Evolutionary conservation across 2,888 invertebrate species (phyloP).

Genomic region (Latheticus oryzae): DNA sequence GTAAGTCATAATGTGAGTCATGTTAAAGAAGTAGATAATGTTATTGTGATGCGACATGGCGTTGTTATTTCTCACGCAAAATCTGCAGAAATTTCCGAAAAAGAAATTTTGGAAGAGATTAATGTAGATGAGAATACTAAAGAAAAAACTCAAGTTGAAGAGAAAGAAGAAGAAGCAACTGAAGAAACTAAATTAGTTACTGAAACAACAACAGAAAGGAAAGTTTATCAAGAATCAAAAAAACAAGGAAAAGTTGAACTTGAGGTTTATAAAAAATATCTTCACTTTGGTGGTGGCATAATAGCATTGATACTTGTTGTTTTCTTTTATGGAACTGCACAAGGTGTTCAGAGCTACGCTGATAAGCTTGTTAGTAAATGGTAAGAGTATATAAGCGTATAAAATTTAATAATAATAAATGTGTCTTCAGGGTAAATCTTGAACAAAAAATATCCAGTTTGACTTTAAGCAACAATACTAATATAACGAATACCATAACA

Average conservation of each 20-base stretch:
- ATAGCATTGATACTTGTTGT: conserved; percentile 31
- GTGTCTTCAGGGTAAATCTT: conserved; percentile 25
- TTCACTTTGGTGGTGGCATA: conserved; percentile 44
- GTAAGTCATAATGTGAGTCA: conserved; percentile 61
- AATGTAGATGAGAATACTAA: conserved; percentile 52
- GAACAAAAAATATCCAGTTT: conserved; percentile 28
- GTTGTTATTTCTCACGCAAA: conserved; percentile 33
- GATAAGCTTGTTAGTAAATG: conserved; percentile 43
- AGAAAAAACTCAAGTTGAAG: conserved; percentile 49
- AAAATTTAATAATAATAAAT: conserved; percentile 3
- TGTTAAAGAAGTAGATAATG: conserved; percentile 66
- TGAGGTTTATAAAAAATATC: conserved; percentile 44
- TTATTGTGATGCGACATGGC: conserved; percentile 63
- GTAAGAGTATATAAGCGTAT: conserved; percentile 30
- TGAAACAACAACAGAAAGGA: conserved; percentile 30
- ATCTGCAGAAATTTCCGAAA: conserved; percentile 71
- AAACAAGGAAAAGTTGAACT: conserved; percentile 40
- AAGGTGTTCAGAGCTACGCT: conserved; percentile 32
- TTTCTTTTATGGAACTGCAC: conserved; percentile 30
- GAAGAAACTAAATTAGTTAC: conserved; percentile 33
- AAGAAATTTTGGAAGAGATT: conserved; percentile 76
- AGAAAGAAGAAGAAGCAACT: conserved; percentile 5
- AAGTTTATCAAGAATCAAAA: conserved; percentile 37
- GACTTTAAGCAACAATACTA: conserved; percentile 27
- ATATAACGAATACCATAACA: conserved; percentile 9